These are phyloP conservation scores for Ceratosolen fusciceps DNA, from an alignment of 1,140 invertebrate genomes.

Conservation along the genomic window DNA sequence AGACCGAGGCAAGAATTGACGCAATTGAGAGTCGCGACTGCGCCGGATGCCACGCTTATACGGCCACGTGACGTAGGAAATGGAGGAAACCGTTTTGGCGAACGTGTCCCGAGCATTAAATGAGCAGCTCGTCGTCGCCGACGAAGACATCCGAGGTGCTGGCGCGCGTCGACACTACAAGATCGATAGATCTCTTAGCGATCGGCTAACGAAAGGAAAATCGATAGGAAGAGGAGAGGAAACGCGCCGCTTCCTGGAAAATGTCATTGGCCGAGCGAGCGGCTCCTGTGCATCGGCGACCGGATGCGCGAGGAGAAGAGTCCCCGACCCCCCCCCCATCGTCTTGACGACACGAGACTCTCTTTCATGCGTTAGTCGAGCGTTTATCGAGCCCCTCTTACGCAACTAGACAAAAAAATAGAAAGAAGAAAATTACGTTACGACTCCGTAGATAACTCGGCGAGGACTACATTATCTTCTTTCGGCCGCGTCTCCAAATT, in stretches of 20 bases:
- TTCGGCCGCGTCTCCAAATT: no score
- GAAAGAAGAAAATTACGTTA: no score
- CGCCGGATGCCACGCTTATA: slow-evolving; percentile 19
- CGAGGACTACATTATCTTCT: no score
- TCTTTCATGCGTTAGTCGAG: no score
- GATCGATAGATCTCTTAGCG: no score
- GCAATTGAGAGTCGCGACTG: background rate
- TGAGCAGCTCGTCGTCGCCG: background rate
- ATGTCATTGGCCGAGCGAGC: background rate
- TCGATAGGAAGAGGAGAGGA: background rate
- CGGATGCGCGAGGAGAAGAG: background rate
- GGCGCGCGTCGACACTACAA: background rate
- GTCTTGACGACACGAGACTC: no score
- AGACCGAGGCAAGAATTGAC: background rate
- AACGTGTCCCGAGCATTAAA: slow-evolving; percentile 37
- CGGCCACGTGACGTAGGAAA: slow-evolving; percentile 10
- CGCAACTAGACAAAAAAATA: no score
- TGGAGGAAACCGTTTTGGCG: slow-evolving; percentile 26
- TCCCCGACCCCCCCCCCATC: no score
- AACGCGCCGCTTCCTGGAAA: background rate
- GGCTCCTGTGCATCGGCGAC: background rate
- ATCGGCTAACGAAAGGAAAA: slow-evolving; percentile 11
- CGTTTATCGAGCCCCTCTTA: no score
- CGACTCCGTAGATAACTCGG: no score
- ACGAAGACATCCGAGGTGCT: background rate